phyloP scores from a whole-genome alignment of 2,797 vertebrate genomes.

The Dallia pectoralis region DNA sequence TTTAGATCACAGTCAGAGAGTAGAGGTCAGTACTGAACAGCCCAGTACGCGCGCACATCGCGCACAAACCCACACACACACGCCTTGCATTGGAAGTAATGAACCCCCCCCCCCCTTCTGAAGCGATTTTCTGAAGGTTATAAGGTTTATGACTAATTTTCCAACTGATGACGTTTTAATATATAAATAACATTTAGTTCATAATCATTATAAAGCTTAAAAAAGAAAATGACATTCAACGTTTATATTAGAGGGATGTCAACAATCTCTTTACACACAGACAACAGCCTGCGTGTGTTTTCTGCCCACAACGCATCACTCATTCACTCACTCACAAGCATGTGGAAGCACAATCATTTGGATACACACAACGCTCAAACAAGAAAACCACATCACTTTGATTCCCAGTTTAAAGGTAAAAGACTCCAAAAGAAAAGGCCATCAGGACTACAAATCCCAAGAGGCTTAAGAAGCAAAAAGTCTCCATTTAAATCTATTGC shows the following conservation, averaged over 20 bases:
- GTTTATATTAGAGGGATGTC: neutral
- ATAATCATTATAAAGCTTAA: neutral
- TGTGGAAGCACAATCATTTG: neutral
- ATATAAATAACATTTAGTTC: neutral
- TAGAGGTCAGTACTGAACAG: neutral
- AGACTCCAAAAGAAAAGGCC: slow-evolving; percentile 29
- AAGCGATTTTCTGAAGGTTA: neutral
- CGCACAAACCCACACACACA: slow-evolving; percentile 13
- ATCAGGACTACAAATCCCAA: slow-evolving; percentile 40
- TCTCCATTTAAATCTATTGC: slow-evolving; percentile 65
- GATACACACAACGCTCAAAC: neutral
- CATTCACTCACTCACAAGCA: neutral
- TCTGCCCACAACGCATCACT: neutral
- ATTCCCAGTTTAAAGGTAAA: slow-evolving; percentile 59
- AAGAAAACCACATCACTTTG: neutral
- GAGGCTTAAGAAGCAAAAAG: slow-evolving; percentile 47
- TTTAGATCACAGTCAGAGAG: neutral
- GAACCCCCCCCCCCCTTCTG: neutral
- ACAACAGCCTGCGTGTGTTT: neutral
- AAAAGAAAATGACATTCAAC: slow-evolving; percentile 2
- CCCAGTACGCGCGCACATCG: neutral
- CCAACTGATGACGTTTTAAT: neutral
- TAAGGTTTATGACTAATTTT: neutral
- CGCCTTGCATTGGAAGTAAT: neutral
- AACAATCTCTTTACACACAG: neutral